Evolutionary conservation across 2,113 vertebrate species (phyloP).

Genomic region (Cynopterus brachyotis): DNA sequence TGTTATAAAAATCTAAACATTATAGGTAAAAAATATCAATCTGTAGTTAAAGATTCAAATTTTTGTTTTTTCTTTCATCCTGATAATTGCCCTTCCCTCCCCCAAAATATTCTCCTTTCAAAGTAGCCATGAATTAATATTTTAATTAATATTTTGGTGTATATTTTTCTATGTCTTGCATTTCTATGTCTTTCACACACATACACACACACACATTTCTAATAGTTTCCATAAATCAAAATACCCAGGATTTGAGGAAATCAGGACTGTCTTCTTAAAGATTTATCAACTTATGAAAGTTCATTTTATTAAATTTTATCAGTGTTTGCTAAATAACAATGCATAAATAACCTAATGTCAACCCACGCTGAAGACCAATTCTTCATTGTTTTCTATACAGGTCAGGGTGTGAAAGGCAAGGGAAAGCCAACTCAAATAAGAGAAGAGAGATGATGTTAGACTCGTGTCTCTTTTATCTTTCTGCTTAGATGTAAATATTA

Average conservation of each 20-base stretch:
- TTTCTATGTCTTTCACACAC: neutral
- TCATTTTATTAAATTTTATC: neutral
- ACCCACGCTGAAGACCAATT: neutral
- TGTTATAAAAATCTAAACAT: neutral
- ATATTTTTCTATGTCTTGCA: neutral
- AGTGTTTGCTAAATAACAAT: neutral
- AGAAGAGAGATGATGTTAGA: neutral
- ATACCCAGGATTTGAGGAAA: conserved; percentile 32
- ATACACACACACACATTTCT: neutral
- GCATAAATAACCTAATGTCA: neutral
- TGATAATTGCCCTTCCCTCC: neutral
- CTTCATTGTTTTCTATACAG: neutral
- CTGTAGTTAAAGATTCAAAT: conserved; percentile 1
- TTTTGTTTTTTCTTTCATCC: neutral
- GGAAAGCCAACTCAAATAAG: neutral
- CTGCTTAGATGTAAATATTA: conserved; percentile 11
- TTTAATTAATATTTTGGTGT: neutral
- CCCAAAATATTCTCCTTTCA: neutral
- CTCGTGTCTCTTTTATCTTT: neutral
- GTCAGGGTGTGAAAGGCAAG: neutral
- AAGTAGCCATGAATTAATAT: neutral
- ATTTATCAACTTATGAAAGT: neutral
- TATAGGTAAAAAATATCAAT: neutral
- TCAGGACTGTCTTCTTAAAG: neutral
- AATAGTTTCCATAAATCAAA: neutral